Base-by-base conservation (phyloP, 1,140 invertebrate species). In the Drosophila nigrodunni region DNA sequence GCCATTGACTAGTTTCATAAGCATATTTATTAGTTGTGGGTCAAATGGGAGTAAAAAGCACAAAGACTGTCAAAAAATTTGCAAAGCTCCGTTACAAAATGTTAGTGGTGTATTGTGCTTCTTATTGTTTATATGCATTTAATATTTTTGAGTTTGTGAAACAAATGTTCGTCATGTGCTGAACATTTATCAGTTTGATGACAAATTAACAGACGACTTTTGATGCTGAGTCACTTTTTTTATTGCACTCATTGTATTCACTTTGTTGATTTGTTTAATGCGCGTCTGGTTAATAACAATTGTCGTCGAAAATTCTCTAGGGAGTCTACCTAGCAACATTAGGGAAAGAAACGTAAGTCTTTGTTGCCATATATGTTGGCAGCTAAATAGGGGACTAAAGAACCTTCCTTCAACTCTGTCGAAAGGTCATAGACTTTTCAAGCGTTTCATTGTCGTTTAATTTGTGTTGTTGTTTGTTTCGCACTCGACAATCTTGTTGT, bases 351-450 rank as follows among this genome's bases (percentile, higher is more conserved):
- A 61, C 37, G 13, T 65, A 76, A 6, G 55, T 66, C 75, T 78
- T 72, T 81, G 67, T 69, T 59, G 49, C 70, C 34, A 18, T 49
- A 9, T 43, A 15, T 7, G 15, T 43, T 18, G 18, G 25, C 25
- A 37, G 46, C 46, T 54, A 30, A 64, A 54, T 54, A 54, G 49
- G 9, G 21, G 50, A 7, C 34, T 15, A 8, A 2, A n/a, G n/a
- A 3, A 8, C 43, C 10, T 8, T 8, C 13, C 11, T 18, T 2
- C 46, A 52, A 35, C 18, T 30, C 50, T 35, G 21, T 34, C 35
- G 78, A 89, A 30, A 89, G 83, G 85, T 88, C 83, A 85, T 80
- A 89, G 85, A 88, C 83, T 83, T 89, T 83, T 88, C 41, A 83
- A 89, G 74, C 64, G 67, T 74, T 78, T 68, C 81, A 75, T 78